Conservation (phyloP, 2,888 invertebrate genomes). For the Acanthoscelides obtectus region DNA sequence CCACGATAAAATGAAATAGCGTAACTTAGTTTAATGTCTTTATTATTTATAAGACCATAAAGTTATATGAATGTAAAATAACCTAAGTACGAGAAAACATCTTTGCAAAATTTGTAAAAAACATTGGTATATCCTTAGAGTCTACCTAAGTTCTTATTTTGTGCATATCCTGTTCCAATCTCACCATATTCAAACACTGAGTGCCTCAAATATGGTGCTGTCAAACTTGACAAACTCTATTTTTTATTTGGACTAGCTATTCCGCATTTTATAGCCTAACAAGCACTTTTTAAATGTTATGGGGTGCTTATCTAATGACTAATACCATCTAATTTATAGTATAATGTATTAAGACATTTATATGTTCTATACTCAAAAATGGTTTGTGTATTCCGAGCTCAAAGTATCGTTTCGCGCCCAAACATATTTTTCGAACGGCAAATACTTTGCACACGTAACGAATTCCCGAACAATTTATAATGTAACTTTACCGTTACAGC, state of each 20-base stretch:
- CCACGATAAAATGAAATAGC: not conserved
- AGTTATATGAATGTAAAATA: not conserved
- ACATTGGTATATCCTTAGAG: not conserved
- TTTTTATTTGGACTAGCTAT: not conserved
- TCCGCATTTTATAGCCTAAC: not conserved
- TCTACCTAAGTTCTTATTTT: conserved; percentile 1
- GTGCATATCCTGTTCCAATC: conserved; percentile 1
- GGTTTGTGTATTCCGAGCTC: no score
- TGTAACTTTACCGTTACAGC: no score
- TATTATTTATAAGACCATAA: not conserved
- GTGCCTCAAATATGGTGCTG: not conserved
- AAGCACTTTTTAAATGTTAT: not conserved
- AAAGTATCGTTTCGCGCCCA: no score
- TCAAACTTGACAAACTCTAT: not conserved
- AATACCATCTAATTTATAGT: not conserved
- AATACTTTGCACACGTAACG: no score
- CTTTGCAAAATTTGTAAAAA: not conserved
- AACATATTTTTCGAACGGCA: no score
- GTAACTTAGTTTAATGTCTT: not conserved
- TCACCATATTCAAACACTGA: not conserved
- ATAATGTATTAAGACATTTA: not conserved
- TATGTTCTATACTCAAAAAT: no score
- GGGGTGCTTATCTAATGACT: not conserved
- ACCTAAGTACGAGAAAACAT: not conserved
- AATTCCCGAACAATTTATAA: no score